Evolutionary conservation across 2,888 invertebrate genomes (phyloP), one percentile per base, ranked within the genome.

Genomic region (Hydraecia micacea): DNA sequence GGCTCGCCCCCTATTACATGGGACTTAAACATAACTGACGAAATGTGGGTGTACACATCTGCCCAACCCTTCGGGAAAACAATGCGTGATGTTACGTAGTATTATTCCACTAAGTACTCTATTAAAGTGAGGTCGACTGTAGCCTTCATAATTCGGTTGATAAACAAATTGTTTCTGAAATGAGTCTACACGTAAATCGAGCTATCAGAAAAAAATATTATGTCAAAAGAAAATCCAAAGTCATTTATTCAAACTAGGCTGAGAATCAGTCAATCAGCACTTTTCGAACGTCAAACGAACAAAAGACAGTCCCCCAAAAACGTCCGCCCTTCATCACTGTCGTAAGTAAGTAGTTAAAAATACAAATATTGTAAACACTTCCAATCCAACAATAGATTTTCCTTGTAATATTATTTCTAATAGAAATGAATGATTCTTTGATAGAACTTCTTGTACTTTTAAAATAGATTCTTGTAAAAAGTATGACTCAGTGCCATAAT

Each of bases 401-500:
- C 7, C 4, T 55, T 15, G 1, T 42, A 73, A 18, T 25, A 32
- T 36, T 28, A 0, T 49, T 55, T 46, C 21, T 46, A n/a, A 28
- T 21, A 62, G n/a, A 13, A 15, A 75, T 49, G 0, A 46, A 46
- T 36, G 58, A 80, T 78, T 13, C 18, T 32, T 49, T 58, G 15
- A 49, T 73, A 49, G 11, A 65, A 79, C 65, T 73, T 73, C 55
- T 18, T 32, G 15, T 46, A 70, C 15, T 13, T 13, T 25, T 55
- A 55, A 15, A 77, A 74, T 81, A 36, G 36, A 42, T 73, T 86
- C 65, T 11, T 39, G 68, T 42, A 74, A 85, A 55, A 67, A 55
- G 5, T 42, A 75, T 87, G 85, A 87, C n/a, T 74, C 75, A 75
- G 60, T 39, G 39, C 39, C 63, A 60, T 49, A 67, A 46, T 82